These are phyloP conservation scores for Oophaga pumilio DNA, from an alignment of 2,113 vertebrate species.

Conservation along the genomic window DNA sequence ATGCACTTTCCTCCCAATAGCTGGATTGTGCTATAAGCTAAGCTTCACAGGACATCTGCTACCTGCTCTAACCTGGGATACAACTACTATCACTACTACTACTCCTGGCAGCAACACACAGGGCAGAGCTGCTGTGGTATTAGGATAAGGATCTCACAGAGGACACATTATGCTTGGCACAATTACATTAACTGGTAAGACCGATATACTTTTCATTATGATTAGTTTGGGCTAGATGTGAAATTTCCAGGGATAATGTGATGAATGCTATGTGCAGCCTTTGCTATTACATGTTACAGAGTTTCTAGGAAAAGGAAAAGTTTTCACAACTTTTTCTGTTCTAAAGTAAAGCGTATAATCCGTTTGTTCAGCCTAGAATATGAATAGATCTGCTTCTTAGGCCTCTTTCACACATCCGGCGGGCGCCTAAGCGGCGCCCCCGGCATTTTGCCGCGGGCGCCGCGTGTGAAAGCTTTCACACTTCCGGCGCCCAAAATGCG, in stretches of 20 bases:
- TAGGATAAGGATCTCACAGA: background rate
- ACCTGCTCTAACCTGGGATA: slow-evolving; percentile 5
- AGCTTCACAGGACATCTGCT: slow-evolving; percentile 28
- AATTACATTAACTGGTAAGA: slow-evolving; percentile 54
- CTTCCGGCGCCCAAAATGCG: too few relatives aligned
- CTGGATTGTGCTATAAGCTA: slow-evolving; percentile 19
- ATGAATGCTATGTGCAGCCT: background rate
- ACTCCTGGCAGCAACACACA: background rate
- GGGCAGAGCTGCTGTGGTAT: background rate
- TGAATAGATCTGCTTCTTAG: background rate
- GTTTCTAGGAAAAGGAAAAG: background rate
- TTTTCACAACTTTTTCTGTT: background rate
- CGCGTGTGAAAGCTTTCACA: too few relatives aligned
- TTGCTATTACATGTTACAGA: background rate
- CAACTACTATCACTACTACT: background rate
- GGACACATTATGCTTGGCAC: slow-evolving; percentile 47
- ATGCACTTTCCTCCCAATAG: background rate
- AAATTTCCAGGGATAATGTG: background rate
- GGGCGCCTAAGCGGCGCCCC: too few relatives aligned
- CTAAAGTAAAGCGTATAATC: background rate
- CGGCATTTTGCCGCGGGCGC: too few relatives aligned
- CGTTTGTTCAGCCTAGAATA: too few relatives aligned
- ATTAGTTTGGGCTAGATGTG: background rate
- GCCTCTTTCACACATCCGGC: too few relatives aligned
- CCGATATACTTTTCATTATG: background rate